Base-by-base conservation (phyloP, 2,797 vertebrate genomes). In the Discoglossus pictus region DNA sequence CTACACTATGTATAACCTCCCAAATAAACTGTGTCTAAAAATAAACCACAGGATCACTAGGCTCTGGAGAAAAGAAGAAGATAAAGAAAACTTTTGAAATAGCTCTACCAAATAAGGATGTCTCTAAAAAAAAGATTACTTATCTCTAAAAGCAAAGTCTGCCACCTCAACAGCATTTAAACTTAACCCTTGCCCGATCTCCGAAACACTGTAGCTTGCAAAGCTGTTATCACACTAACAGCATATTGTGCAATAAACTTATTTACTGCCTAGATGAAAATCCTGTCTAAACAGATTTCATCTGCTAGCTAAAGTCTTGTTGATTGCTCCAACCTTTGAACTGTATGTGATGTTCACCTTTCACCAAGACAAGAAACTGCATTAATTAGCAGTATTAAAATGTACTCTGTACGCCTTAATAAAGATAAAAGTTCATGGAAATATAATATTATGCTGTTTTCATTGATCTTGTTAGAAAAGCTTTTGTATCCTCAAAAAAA, bases 251-350 rank as follows among this genome's bases (percentile, higher is more conserved):
- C 68, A 58, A 71, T 71, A 71, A 71, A 71, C 36, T 53, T 64
- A 44, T 62, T 63, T 71, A 64, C 60, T 43, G 20, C 60, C 18
- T 9, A 61, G 17, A 47, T 10, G 20, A 58, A 71, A 64, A 64
- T 25, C 46, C 61, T 65, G 39, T 44, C 68, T 71, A 71, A 65
- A 71, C 68, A 71, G 21, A 44, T 59, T 71, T 71, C 58, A 18
- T 20, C 43, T 56, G 43, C 46, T 61, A 48, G 40, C 39, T 56
- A 44, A 62, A 46, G 46, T 55, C 47, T 52, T 59, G 61, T 61
- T 71, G 61, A 71, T 71, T 71, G 52, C 21, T 44, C 8, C 61
- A 65, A 71, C 68, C 68, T 71, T 71, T 71, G 68, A 27, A 71
- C 68, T 52, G 24, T 50, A 51, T 47, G 51, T 52, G 17, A 51